Evolutionary conservation across 2,888 invertebrate genomes (phyloP).

Genomic region (Cheilosia vulpina): DNA sequence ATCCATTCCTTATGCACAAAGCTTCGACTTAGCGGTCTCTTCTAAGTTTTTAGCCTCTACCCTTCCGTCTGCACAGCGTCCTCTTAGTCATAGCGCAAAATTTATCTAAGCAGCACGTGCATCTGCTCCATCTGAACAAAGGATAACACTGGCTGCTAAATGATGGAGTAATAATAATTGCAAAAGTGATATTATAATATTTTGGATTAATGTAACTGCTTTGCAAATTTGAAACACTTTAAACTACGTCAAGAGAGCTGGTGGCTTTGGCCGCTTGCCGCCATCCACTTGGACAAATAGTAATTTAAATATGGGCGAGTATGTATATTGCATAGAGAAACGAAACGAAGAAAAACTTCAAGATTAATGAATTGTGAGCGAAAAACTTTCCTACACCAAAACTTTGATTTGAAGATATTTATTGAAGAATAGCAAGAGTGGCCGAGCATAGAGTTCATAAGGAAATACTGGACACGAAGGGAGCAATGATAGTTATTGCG

Average conservation of each 20-base stretch:
- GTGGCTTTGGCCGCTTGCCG: constrained; percentile 4
- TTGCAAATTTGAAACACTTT: constrained; percentile 68
- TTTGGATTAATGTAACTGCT: constrained; percentile 71
- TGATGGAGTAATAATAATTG: constrained; percentile 63
- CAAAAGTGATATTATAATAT: constrained; percentile 68
- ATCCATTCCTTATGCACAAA: constrained; percentile 13
- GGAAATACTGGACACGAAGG: constrained; percentile 46
- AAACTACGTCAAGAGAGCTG: constrained; percentile 49
- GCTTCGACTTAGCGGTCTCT: not conserved
- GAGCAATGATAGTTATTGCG: constrained; percentile 13
- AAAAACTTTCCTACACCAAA: constrained; percentile 63
- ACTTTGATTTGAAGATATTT: constrained; percentile 69
- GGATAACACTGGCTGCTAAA: constrained; percentile 9
- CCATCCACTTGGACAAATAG: constrained; percentile 9
- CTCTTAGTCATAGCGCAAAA: not conserved
- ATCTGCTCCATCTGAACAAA: constrained; percentile 11
- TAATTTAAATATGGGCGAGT: not conserved
- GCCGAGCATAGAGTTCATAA: constrained; percentile 14
- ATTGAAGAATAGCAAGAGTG: constrained; percentile 57
- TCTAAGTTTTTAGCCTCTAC: not conserved
- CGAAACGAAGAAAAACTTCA: constrained; percentile 26
- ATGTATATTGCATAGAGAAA: not conserved
- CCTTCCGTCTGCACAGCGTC: not conserved
- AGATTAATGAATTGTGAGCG: constrained; percentile 73
- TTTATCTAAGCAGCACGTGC: not conserved